Base-by-base conservation (phyloP, 1,140 invertebrate species). In the Euglossa dilemma region DNA sequence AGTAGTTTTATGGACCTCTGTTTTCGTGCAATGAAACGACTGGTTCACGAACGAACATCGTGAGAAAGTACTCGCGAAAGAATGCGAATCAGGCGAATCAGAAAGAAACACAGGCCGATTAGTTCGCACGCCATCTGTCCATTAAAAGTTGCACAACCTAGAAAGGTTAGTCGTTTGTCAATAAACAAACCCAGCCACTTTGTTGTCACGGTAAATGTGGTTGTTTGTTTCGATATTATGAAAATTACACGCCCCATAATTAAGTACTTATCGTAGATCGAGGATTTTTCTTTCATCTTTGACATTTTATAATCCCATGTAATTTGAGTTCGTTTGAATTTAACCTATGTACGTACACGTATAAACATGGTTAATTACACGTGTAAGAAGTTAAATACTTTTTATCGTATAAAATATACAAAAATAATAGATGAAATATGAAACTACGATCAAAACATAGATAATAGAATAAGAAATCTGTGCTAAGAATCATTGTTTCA, bases 21-120 rank as follows among this genome's bases (percentile, higher is more conserved):
- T 50, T 36, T 52, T 23, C 45, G 25, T 76, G 12, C 45, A 36
- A 63, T 50, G 45, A 16, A 74, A 59, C 12, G 0, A 6, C 25
- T 59, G n/a, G 14, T 25, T 25, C 79, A 85, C 78, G 85, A 84
- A 78, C 64, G 79, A 82, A 72, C 80, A 78, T 85, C 86, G 73
- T 76, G 61, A 52, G 61, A 76, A 76, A 76, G 45, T 76, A 77
- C 77, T 81, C 77, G 75, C 71, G 23, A 54, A 78, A 64, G 66
- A 78, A 69, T 78, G 59, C 36, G 43, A 57, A 25, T 78, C 50
- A 28, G 28, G 59, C 36, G 54, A 57, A 25, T 78, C 50, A 47
- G 28, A 66, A 23, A 20, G 25, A 61, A 75, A 63, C 43, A 23
- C 20, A 18, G 25, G 61, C 11, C 36, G 25, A 67, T 69, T 57